Percentiles rank a stretch among this genome's conserved stretches.
Conservation (phyloP, 2,113 vertebrate species). For the Delphinus delphis region DNA sequence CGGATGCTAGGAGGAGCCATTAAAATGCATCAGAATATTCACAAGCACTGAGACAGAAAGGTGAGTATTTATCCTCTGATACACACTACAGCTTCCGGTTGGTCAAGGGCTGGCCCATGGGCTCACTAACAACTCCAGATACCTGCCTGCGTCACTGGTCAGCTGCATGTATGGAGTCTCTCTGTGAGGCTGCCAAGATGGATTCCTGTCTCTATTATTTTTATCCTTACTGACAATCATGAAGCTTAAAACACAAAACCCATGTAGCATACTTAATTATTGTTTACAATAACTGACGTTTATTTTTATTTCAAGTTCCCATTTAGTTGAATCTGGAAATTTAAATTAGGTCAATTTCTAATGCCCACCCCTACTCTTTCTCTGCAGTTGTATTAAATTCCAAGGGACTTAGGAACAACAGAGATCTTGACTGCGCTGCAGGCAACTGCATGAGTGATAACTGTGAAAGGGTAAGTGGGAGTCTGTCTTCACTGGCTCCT, state of each 20-base stretch:
- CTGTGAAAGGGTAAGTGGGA: not conserved
- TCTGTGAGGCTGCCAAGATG: not conserved
- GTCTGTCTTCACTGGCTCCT: not conserved
- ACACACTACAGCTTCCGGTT: fast-evolving
- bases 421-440: not conserved
- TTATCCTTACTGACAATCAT: not conserved
- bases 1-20: fast-evolving
- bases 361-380: not conserved
- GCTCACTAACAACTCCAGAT: not conserved
- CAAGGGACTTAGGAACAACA: not conserved
- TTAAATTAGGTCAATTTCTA: not conserved
- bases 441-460: no score
- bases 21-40: not conserved
- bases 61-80: not conserved
- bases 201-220: no score
- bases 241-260: not conserved
- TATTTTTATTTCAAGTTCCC: not conserved
- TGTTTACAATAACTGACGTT: not conserved
- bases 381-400: not conserved
- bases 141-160: not conserved
- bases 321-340: not conserved
- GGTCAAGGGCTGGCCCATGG: fast-evolving
- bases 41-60: not conserved
- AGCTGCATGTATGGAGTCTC: not conserved
- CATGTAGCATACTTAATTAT: not conserved